Conservation (phyloP, 2,113 vertebrate species). For the Thryonomys swinderianus region DNA sequence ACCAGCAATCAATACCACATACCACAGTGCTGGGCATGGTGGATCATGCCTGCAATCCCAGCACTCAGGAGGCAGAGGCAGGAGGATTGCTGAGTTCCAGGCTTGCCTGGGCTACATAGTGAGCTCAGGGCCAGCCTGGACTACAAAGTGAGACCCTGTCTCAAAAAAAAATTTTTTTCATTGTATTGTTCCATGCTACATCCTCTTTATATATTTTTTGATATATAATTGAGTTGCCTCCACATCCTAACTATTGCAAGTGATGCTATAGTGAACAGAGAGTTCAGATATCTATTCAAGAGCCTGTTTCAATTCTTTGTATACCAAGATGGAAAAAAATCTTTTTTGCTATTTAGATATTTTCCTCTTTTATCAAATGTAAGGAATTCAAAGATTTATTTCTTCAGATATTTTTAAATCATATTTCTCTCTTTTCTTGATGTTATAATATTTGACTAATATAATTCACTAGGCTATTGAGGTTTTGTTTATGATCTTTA, state of each 20-base stretch:
- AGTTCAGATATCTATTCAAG: too few relatives aligned
- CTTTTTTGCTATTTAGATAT: not conserved
- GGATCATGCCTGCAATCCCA: too few relatives aligned
- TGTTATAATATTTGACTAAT: not conserved
- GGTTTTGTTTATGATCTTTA: not conserved
- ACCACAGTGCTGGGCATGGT: too few relatives aligned
- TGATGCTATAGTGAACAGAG: not conserved
- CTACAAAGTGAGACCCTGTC: too few relatives aligned
- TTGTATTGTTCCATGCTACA: not conserved
- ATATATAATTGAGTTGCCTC: not conserved
- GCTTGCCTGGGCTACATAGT: too few relatives aligned
- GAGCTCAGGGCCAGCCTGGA: too few relatives aligned
- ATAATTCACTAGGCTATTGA: not conserved
- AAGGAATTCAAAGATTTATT: not conserved
- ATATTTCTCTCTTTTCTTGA: not conserved
- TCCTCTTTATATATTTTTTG: not conserved
- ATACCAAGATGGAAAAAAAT: not conserved
- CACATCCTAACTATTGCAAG: not conserved
- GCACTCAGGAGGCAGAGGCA: too few relatives aligned
- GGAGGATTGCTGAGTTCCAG: too few relatives aligned
- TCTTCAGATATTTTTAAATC: not conserved
- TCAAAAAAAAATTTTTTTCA: too few relatives aligned
- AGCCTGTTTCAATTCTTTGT: not conserved
- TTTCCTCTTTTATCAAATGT: not conserved
- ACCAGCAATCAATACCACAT: too few relatives aligned